phyloP scores from a whole-genome alignment of 2,797 vertebrate genomes.

The Naso thynnoides region DNA sequence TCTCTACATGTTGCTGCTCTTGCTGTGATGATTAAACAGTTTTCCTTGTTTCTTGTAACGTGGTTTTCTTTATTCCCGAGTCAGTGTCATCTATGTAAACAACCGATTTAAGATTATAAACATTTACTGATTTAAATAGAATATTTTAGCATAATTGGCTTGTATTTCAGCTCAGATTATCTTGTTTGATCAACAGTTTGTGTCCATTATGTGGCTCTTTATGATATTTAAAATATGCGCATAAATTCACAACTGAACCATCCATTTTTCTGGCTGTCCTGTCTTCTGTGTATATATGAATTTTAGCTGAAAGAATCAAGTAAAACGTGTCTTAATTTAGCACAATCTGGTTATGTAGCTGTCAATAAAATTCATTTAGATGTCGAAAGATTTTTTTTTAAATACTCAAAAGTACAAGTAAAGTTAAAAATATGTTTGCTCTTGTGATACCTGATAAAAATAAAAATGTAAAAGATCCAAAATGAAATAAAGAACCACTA shows the following conservation, averaged over 20 bases:
- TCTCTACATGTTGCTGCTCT: conserved; percentile 16
- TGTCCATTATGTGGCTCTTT: conserved; percentile 23
- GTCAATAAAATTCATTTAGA: too few species aligned
- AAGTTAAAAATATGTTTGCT: too few species aligned
- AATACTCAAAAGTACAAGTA: too few species aligned
- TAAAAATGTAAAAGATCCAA: too few species aligned
- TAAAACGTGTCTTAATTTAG: too few species aligned
- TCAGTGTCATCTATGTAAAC: conserved; percentile 3
- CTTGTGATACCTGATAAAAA: too few species aligned
- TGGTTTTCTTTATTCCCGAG: not conserved
- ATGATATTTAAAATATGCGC: conserved; percentile 60
- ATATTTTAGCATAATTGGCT: not conserved
- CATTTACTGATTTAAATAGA: not conserved
- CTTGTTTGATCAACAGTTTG: conserved; percentile 16
- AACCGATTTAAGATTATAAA: not conserved
- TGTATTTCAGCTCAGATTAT: conserved; percentile 22
- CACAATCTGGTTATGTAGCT: too few species aligned
- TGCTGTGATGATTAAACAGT: conserved; percentile 17
- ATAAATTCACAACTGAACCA: conserved; percentile 61
- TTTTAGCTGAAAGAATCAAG: too few species aligned
- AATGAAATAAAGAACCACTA: too few species aligned
- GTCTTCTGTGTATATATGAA: conserved; percentile 6
- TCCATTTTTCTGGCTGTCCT: not conserved
- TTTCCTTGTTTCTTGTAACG: conserved; percentile 22
- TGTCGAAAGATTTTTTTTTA: too few species aligned